Conservation (phyloP, 2,797 vertebrate genomes). For the Cyprinella venusta region DNA sequence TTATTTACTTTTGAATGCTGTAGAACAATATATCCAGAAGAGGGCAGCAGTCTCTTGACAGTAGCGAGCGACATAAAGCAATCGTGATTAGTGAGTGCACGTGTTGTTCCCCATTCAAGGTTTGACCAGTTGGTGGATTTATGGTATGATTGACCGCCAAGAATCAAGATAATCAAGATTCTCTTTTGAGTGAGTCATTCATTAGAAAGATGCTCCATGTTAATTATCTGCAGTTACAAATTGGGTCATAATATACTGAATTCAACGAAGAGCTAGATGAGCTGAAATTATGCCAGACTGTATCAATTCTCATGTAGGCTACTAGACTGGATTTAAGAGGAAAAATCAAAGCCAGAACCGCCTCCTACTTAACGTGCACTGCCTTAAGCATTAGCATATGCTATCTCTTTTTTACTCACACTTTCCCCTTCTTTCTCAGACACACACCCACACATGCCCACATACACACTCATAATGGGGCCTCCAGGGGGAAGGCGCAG, state of each 20-base stretch:
- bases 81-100: neutral
- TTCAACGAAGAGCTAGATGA: neutral
- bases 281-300: neutral
- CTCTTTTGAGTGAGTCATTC: conserved; percentile 4
- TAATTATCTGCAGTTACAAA: neutral
- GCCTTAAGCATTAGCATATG: neutral
- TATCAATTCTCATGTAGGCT: neutral
- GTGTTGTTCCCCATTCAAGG: neutral
- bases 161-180: neutral
- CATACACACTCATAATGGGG: conserved; percentile 67
- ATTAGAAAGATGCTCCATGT: conserved; percentile 11
- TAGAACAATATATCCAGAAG: conserved; percentile 64
- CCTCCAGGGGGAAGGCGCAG: conserved; percentile 70
- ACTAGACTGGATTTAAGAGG: conserved; percentile 22
- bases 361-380: neutral
- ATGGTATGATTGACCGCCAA: neutral
- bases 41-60: conserved; percentile 69
- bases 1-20: neutral
- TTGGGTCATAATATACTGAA: neutral
- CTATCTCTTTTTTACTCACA: conserved; percentile 33
- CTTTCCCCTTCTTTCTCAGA: conserved; percentile 54
- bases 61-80: neutral
- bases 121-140: conserved; percentile 3
- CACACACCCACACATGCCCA: conserved; percentile 60
- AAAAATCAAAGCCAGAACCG: conserved; percentile 5